Conservation (phyloP, 2,797 vertebrate genomes). For the Hyperoplus immaculatus region DNA sequence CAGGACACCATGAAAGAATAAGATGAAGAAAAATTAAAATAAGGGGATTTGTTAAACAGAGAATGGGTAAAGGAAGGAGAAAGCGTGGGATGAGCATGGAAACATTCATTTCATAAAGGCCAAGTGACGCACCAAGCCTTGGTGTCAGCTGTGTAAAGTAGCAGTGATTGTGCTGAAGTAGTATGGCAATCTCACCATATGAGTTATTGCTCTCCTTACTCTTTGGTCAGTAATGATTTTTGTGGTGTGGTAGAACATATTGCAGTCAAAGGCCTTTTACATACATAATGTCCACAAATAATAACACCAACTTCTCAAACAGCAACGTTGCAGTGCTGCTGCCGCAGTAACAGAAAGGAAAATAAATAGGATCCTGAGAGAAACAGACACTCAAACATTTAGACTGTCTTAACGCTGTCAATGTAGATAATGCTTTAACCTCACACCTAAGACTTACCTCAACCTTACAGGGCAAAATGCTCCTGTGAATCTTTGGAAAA, state of each 20-base stretch:
- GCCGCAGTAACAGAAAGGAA: constrained; percentile 68
- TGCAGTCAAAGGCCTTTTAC: constrained; percentile 77
- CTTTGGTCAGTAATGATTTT: constrained; percentile 80
- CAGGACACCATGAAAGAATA: neutral
- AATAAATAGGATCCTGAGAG: constrained; percentile 86
- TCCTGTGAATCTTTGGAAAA: constrained; percentile 76
- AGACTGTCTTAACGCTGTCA: constrained; percentile 61
- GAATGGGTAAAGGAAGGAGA: constrained; percentile 12
- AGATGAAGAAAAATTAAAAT: constrained; percentile 24
- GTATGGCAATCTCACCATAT: constrained; percentile 61
- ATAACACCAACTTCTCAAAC: constrained; percentile 62
- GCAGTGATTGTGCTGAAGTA: constrained; percentile 81
- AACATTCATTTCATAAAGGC: constrained; percentile 69
- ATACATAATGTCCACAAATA: constrained; percentile 59
- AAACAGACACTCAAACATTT: constrained; percentile 70
- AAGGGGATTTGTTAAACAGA: neutral
- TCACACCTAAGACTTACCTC: constrained; percentile 58
- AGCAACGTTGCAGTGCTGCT: constrained; percentile 61
- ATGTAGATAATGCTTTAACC: constrained; percentile 64
- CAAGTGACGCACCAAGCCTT: constrained; percentile 30
- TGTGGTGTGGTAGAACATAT: constrained; percentile 62
- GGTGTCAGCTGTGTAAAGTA: constrained; percentile 63
- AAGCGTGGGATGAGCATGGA: constrained; percentile 35
- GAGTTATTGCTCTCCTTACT: constrained; percentile 77
- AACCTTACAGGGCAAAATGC: constrained; percentile 48